phyloP scores from a whole-genome alignment of 2,113 vertebrate species.

The Malurus elegans region DNA sequence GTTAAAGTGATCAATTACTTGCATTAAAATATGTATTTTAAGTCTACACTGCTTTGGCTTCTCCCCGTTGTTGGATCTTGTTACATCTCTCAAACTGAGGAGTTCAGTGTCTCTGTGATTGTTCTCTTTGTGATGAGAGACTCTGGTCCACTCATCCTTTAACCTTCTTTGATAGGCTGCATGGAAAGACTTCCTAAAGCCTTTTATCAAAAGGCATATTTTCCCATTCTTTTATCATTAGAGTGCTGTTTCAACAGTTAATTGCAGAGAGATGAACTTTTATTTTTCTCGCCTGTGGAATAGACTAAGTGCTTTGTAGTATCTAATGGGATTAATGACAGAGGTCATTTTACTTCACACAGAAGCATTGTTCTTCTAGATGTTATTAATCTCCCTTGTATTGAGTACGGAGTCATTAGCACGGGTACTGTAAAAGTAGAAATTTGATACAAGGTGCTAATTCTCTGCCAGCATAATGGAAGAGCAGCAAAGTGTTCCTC shows the following conservation, averaged over 20 bases:
- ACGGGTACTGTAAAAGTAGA: not conserved
- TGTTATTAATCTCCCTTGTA: not conserved
- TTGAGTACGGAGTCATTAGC: not conserved
- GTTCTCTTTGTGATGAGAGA: not conserved
- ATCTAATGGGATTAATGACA: not conserved
- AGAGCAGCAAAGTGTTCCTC: not conserved
- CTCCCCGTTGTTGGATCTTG: not conserved
- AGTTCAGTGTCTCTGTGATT: not conserved
- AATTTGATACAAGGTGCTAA: not conserved
- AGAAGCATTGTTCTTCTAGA: not conserved
- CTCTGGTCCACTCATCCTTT: not conserved
- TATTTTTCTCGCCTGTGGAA: not conserved
- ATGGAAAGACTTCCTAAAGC: not conserved
- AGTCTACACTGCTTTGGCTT: not conserved
- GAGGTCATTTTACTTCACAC: not conserved
- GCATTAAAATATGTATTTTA: not conserved
- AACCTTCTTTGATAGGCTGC: not conserved
- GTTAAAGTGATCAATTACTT: not conserved
- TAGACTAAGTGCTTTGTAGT: not conserved
- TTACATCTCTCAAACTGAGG: not conserved
- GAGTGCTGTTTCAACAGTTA: not conserved
- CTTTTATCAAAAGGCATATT: not conserved
- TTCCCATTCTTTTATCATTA: not conserved
- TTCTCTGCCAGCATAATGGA: not conserved
- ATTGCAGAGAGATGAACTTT: not conserved